Conservation (phyloP, 2,888 invertebrate species). For the Diadromus collaris region DNA sequence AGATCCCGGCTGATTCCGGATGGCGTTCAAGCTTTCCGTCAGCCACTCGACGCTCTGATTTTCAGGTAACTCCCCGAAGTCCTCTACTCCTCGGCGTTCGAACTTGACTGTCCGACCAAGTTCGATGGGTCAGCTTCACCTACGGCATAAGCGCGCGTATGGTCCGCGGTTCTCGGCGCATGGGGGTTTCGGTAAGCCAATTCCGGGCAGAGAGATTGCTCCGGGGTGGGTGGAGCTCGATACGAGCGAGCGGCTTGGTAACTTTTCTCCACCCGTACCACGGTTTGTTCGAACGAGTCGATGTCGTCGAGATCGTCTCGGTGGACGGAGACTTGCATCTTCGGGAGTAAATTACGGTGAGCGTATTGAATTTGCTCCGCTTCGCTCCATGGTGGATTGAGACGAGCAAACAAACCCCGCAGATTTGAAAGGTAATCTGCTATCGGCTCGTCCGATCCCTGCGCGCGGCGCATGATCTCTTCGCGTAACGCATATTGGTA, state of each 20-base stretch:
- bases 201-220: slow-evolving; percentile 14
- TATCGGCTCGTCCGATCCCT: slow-evolving; percentile 17
- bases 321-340: slow-evolving; percentile 5
- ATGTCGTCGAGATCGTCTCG: slow-evolving; percentile 21
- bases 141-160: background rate
- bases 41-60: too few relatives aligned
- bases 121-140: background rate
- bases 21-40: background rate
- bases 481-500: slow-evolving; percentile 20
- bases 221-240: background rate
- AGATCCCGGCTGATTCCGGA: background rate
- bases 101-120: fast-evolving
- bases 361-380: slow-evolving; percentile 24
- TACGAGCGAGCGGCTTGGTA: slow-evolving; percentile 2
- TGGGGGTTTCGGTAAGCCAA: background rate
- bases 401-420: slow-evolving; percentile 2
- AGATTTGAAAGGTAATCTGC: slow-evolving; percentile 18
- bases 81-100: background rate
- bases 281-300: slow-evolving; percentile 27
- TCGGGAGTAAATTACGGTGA: slow-evolving; percentile 26
- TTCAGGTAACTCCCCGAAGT: background rate
- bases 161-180: background rate
- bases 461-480: slow-evolving; percentile 26
- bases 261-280: slow-evolving; percentile 19
- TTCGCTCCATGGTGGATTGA: slow-evolving; percentile 17